Conservation (phyloP, 2,888 invertebrate genomes). For the Ormyrus rosae region DNA sequence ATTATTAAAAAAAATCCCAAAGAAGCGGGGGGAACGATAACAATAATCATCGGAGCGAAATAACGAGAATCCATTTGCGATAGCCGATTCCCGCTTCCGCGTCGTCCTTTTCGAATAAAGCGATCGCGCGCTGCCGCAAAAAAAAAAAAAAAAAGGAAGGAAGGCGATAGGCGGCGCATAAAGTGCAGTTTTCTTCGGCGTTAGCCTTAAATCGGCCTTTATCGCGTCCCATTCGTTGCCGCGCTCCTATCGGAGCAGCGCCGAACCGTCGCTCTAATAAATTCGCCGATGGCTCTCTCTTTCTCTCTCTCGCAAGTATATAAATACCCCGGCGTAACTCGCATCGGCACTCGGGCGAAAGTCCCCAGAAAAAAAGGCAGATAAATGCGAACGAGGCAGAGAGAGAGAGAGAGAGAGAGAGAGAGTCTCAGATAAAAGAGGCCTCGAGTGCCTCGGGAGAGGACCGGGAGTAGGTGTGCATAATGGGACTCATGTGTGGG, state of each 20-base stretch:
- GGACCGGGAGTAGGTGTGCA: too few relatives aligned
- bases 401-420: conserved; percentile 6
- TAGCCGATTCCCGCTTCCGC: not conserved
- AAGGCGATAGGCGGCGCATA: not conserved
- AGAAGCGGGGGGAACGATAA: too few relatives aligned
- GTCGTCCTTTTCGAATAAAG: not conserved
- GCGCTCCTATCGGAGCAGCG: conserved; percentile 20
- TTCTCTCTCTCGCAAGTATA: too few relatives aligned
- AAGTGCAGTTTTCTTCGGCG: conserved; percentile 23
- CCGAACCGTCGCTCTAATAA: conserved; percentile 24
- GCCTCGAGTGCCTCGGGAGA: not conserved
- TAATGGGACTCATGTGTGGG: too few relatives aligned
- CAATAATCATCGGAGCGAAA: too few relatives aligned
- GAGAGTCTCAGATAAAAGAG: not conserved
- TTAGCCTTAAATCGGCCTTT: conserved; percentile 15
- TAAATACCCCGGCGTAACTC: conserved; percentile 5
- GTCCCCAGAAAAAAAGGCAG: not conserved
- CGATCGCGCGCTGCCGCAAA: not conserved
- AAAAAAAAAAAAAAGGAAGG: not conserved
- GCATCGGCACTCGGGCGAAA: conserved; percentile 3
- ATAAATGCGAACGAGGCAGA: not conserved
- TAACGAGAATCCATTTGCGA: too few relatives aligned
- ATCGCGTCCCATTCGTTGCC: conserved; percentile 35
- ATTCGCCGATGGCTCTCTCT: conserved; percentile 22
- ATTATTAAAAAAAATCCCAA: too few relatives aligned